phyloP scores from a whole-genome alignment of 1,140 invertebrate genomes.

The Melipona quadrifasciata region DNA sequence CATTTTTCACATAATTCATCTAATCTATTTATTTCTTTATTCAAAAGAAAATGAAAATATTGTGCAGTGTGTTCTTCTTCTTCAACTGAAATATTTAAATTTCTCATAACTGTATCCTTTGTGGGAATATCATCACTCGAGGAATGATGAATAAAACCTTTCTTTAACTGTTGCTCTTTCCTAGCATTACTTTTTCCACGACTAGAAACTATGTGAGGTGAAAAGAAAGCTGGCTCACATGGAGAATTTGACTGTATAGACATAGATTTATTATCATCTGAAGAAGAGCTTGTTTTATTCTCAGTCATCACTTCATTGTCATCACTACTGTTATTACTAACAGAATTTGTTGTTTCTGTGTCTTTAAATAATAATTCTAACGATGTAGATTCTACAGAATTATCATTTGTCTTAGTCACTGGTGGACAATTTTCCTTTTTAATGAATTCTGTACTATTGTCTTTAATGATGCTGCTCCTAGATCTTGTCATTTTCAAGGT shows the following conservation, averaged over 20 bases:
- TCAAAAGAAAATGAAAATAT: conserved; percentile 83
- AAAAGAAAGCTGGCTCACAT: conserved; percentile 64
- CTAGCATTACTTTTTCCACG: conserved; percentile 80
- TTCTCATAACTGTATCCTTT: conserved; percentile 75
- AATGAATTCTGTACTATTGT: neutral
- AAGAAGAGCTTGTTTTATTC: neutral
- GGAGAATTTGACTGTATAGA: neutral
- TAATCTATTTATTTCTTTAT: conserved; percentile 81
- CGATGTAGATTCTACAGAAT: neutral
- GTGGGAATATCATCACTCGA: conserved; percentile 68
- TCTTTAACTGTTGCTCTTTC: conserved; percentile 77
- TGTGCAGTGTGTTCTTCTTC: conserved; percentile 80
- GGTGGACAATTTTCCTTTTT: neutral
- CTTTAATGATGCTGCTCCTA: neutral
- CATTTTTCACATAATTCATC: conserved; percentile 79
- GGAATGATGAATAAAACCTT: conserved; percentile 70
- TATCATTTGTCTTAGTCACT: neutral
- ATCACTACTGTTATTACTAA: neutral
- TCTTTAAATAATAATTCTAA: neutral
- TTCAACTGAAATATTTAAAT: conserved; percentile 75
- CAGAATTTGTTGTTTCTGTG: neutral
- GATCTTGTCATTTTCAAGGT: neutral
- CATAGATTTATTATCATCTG: neutral
- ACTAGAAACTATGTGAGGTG: conserved; percentile 73
- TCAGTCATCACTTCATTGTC: neutral